phyloP scores from a whole-genome alignment of 2,888 invertebrate genomes.

The Pandemis heparana region DNA sequence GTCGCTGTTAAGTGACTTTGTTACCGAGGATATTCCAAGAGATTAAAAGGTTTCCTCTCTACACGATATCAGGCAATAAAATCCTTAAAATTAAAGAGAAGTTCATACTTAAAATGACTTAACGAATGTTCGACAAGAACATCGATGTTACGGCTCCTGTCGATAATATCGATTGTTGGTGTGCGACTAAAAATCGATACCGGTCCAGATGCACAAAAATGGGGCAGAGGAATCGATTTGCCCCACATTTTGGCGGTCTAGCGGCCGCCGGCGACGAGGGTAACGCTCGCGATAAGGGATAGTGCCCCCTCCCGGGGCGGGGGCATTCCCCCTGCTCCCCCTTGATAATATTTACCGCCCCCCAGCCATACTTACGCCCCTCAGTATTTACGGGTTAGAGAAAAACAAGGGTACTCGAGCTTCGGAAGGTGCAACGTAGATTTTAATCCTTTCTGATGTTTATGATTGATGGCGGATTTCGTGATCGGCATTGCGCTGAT shows the following conservation, averaged over 20 bases:
- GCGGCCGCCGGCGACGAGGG: constrained; percentile 80
- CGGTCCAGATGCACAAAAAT: constrained; percentile 86
- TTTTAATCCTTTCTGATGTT: constrained; percentile 86
- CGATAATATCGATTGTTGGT: constrained; percentile 53
- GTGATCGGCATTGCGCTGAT: constrained; percentile 78
- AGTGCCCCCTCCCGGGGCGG: constrained; percentile 78
- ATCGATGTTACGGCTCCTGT: constrained; percentile 2
- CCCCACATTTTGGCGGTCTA: constrained; percentile 83
- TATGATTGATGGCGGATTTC: constrained; percentile 85
- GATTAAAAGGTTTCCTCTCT: not conserved
- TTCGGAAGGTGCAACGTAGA: constrained; percentile 85
- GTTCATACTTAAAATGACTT: not conserved
- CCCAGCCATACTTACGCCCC: constrained; percentile 86
- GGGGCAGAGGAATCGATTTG: constrained; percentile 84
- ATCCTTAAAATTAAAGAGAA: constrained; percentile 3
- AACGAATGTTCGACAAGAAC: not conserved
- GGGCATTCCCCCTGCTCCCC: constrained; percentile 71
- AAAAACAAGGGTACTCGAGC: constrained; percentile 86
- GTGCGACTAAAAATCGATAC: constrained; percentile 72
- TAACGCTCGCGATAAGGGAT: constrained; percentile 86
- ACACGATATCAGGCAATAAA: constrained; percentile 3
- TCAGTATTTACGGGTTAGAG: constrained; percentile 86
- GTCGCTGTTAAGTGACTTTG: constrained; percentile 71
- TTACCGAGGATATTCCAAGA: constrained; percentile 58
- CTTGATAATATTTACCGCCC: constrained; percentile 85